Base-by-base conservation (phyloP, 2,113 vertebrate genomes). In the Entomyzon cyanotis region DNA sequence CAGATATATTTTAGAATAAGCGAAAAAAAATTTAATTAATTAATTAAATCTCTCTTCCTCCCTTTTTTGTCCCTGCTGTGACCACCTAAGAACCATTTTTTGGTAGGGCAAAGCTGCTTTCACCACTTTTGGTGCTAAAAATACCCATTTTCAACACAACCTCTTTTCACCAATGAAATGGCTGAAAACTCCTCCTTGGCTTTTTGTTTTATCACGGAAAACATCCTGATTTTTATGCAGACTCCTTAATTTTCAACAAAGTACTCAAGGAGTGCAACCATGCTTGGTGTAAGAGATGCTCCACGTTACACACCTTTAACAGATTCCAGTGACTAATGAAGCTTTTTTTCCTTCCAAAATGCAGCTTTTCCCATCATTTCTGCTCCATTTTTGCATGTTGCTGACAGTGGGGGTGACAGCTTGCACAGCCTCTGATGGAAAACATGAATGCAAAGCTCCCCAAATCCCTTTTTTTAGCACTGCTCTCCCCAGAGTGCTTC, bases 201-300 rank as follows among this genome's bases (percentile, higher is more conserved):
- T 86, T 88, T 84, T 84, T 13, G 4, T 9, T 92, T 73, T 44
- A 64, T 86, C 71, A 91, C 6, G 55, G 82, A 90, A 95, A 97
- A 93, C 44, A 67, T 41, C 52, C 2, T 68, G 77, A 92, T 91
- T 97, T 97, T 91, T 93, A 92, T 33, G 86, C 88, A 94, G 92
- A 85, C 25, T 95, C 90, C 76, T 82, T 89, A 28, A 95, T 96
- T 97, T 96, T 84, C 97, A 92, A 93, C 95, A 93, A 91, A 49
- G 94, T 47, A 58, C 96, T 84, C 52, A 12, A 93, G 22, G 64
- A 91, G 58, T 0, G 2, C 0, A 1, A 16, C 23, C 5, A 1
- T 2, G 5, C 37, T 96, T 65, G 15, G 50, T 83, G 93, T 90
- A 87, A 97, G 96, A 73, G 92, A 79, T 39, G 84, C 39, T 94